These are phyloP conservation scores for Eucriotettix oculatus DNA, from an alignment of 2,888 invertebrate species.

Conservation along the genomic window DNA sequence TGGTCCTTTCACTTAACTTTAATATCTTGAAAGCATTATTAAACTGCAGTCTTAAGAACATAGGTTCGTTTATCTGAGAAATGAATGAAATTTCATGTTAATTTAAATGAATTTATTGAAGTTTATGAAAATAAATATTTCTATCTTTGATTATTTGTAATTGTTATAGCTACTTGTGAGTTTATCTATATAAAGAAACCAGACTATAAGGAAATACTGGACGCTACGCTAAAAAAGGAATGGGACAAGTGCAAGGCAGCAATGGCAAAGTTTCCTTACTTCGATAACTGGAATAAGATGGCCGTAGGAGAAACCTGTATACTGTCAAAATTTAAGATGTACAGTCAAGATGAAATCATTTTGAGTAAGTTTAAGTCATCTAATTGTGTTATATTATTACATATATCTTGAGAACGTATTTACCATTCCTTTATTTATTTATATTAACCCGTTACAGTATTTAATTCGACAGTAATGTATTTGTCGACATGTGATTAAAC, in stretches of 20 bases:
- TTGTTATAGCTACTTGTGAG: conserved; percentile 36
- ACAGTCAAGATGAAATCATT: not conserved
- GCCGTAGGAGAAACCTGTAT: conserved; percentile 47
- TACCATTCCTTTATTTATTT: no score
- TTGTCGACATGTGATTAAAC: no score
- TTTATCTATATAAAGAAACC: conserved; percentile 41
- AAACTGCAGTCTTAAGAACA: no score
- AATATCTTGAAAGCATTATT: no score
- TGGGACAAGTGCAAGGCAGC: conserved; percentile 45
- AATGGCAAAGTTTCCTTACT: conserved; percentile 44
- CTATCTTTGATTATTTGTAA: not conserved
- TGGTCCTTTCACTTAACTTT: no score
- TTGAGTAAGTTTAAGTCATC: not conserved
- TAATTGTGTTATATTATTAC: not conserved
- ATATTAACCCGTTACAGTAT: no score
- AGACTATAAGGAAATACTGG: conserved; percentile 43
- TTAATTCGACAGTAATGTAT: no score
- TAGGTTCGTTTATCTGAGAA: no score
- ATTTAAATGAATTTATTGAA: no score
- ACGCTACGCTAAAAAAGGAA: conserved; percentile 36
- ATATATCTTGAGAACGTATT: no score
- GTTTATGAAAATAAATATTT: no score
- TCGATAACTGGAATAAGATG: conserved; percentile 39
- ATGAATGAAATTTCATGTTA: no score
- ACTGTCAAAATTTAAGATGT: conserved; percentile 38